These are phyloP conservation scores for Lordiphosa andalusiaca DNA, from an alignment of 2,888 invertebrate species.

Conservation along the genomic window DNA sequence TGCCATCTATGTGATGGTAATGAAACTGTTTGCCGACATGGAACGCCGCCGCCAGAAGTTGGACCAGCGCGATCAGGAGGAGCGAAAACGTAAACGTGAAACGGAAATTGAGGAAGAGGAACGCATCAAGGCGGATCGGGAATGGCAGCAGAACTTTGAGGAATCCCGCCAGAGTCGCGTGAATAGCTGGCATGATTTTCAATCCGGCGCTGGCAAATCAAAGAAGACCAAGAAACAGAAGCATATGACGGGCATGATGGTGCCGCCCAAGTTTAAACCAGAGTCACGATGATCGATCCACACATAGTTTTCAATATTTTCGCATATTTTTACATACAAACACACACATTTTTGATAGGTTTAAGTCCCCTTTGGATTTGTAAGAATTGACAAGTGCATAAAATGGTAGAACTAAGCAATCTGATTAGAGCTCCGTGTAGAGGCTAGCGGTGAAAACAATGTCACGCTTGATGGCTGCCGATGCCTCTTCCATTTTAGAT, in stretches of 20 bases:
- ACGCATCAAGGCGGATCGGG: slow-evolving; percentile 92
- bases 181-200: slow-evolving; percentile 95
- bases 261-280: slow-evolving; percentile 95
- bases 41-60: slow-evolving; percentile 93
- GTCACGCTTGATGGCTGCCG: slow-evolving; percentile 95
- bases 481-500: slow-evolving; percentile 97
- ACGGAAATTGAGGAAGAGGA: slow-evolving; percentile 96
- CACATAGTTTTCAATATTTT: slow-evolving; percentile 19
- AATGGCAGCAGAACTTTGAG: slow-evolving; percentile 99
- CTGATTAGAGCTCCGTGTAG: slow-evolving; percentile 84
- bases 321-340: slow-evolving; percentile 37
- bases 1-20: slow-evolving; percentile 98
- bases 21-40: slow-evolving; percentile 98
- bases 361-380: slow-evolving; percentile 64
- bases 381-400: slow-evolving; percentile 60
- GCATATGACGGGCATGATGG: slow-evolving; percentile 88
- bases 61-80: slow-evolving; percentile 94
- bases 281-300: slow-evolving; percentile 86
- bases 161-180: slow-evolving; percentile 95
- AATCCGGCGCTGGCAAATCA: slow-evolving; percentile 83
- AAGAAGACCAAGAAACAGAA: slow-evolving; percentile 89
- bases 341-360: slow-evolving; percentile 68
- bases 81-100: slow-evolving; percentile 95
- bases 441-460: slow-evolving; percentile 99
- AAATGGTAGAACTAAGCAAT: slow-evolving; percentile 51